These are phyloP conservation scores for Megalops cyprinoides DNA, from an alignment of 2,797 vertebrate species.

Conservation along the genomic window DNA sequence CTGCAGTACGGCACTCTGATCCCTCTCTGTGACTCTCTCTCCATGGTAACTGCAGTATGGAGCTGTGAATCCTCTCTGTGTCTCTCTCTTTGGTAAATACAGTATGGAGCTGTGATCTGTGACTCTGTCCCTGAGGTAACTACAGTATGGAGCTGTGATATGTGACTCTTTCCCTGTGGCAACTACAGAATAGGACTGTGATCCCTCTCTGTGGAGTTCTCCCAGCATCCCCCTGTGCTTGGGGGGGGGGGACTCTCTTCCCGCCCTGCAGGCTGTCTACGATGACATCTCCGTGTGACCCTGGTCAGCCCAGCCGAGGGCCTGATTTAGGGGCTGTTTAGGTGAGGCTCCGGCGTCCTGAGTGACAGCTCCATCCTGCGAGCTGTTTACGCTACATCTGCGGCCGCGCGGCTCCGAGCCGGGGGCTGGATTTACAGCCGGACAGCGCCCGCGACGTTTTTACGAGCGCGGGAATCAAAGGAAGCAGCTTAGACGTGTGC, in stretches of 20 bases:
- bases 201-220: not conserved
- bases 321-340: conserved; percentile 8
- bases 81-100: conserved; percentile 1
- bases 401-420: not conserved
- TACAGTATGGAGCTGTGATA: too few species aligned
- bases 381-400: conserved; percentile 6
- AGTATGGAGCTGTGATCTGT: too few species aligned
- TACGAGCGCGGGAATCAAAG: conserved; percentile 23
- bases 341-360: conserved; percentile 7
- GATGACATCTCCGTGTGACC: conserved; percentile 2
- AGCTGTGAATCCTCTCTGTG: too few species aligned
- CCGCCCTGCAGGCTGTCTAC: too few species aligned
- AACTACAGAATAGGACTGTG: too few species aligned
- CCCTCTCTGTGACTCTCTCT: too few species aligned
- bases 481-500: not conserved
- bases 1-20: too few species aligned
- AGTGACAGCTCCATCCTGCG: not conserved
- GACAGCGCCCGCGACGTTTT: conserved; percentile 16
- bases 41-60: too few species aligned
- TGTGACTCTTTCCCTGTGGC: too few species aligned
- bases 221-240: not conserved
- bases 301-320: not conserved
- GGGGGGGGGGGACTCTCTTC: too few species aligned
- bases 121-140: too few species aligned
- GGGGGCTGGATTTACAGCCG: conserved; percentile 9